phyloP scores from a whole-genome alignment of 2,113 vertebrate genomes.

The Potamarius usumacintae region DNA sequence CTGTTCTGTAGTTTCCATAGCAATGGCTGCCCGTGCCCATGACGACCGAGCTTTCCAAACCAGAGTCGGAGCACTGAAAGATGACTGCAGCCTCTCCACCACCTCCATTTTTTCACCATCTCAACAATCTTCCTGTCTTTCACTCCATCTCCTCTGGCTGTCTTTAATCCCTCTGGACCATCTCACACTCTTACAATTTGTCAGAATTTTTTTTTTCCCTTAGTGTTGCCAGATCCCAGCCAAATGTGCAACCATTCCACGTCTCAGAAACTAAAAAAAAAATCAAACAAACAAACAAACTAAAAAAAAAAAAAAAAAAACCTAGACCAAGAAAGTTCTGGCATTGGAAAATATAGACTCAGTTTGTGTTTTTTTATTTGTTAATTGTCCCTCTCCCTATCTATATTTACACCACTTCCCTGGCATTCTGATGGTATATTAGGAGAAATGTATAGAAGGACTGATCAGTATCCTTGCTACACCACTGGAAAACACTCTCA shows the following conservation, averaged over 20 bases:
- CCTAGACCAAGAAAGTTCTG: background rate
- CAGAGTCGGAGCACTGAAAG: background rate
- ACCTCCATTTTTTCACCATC: background rate
- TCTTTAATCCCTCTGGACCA: background rate
- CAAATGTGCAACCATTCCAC: background rate
- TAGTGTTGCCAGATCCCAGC: background rate
- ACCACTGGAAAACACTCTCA: background rate
- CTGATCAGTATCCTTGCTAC: background rate
- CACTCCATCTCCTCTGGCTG: background rate
- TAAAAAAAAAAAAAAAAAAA: too few relatives aligned
- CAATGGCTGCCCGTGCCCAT: constrained; percentile 51
- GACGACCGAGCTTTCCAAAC: constrained; percentile 28
- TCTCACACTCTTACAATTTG: background rate
- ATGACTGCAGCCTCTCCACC: background rate
- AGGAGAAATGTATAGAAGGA: background rate
- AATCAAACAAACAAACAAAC: too few relatives aligned
- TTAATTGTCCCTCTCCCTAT: background rate
- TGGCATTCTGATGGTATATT: background rate
- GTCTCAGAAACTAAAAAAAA: background rate
- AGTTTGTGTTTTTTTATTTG: background rate
- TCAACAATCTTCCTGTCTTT: background rate
- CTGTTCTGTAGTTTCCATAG: constrained; percentile 43
- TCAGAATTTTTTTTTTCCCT: background rate
- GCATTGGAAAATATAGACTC: background rate
- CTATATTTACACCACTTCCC: background rate